Evolutionary conservation across 2,888 invertebrate species (phyloP).

Genomic region (Stenoptilia bipunctidactyla): DNA sequence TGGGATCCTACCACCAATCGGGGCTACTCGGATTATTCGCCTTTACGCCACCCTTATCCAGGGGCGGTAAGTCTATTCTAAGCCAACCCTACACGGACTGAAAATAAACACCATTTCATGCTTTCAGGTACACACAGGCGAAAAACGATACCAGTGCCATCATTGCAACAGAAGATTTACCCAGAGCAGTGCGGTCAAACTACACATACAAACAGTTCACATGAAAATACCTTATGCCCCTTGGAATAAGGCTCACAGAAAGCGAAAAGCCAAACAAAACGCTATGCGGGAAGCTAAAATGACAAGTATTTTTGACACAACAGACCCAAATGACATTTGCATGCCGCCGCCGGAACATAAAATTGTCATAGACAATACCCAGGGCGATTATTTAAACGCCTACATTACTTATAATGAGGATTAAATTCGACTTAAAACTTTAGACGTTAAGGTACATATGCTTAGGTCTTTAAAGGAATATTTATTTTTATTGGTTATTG

Average conservation of each 20-base stretch:
- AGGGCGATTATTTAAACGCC: slow-evolving; percentile 42
- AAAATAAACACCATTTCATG: neutral
- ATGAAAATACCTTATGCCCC: slow-evolving; percentile 63
- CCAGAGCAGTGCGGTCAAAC: slow-evolving; percentile 56
- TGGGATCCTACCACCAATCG: too few species aligned
- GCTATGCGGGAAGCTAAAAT: neutral
- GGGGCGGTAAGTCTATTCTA: too few species aligned
- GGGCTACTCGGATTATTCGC: too few species aligned
- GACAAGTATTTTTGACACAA: slow-evolving; percentile 7
- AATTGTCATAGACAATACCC: slow-evolving; percentile 34
- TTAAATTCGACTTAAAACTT: too few species aligned
- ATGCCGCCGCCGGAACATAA: slow-evolving; percentile 16
- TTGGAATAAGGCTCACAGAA: slow-evolving; percentile 60
- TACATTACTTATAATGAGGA: slow-evolving; percentile 46
- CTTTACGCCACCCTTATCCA: too few species aligned
- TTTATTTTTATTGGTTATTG: too few species aligned
- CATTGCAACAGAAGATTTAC: slow-evolving; percentile 59
- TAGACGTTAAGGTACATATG: too few species aligned
- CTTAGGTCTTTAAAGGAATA: too few species aligned
- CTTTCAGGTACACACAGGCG: slow-evolving; percentile 55
- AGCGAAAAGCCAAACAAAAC: slow-evolving; percentile 16
- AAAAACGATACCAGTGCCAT: slow-evolving; percentile 56
- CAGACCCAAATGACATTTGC: slow-evolving; percentile 6
- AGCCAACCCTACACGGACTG: too few species aligned
- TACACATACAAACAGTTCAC: slow-evolving; percentile 62